Evolutionary conservation across 35 echinoderm and acorn worm species (phyloP).

Genomic region (Strongylocentrotus purpuratus): DNA sequence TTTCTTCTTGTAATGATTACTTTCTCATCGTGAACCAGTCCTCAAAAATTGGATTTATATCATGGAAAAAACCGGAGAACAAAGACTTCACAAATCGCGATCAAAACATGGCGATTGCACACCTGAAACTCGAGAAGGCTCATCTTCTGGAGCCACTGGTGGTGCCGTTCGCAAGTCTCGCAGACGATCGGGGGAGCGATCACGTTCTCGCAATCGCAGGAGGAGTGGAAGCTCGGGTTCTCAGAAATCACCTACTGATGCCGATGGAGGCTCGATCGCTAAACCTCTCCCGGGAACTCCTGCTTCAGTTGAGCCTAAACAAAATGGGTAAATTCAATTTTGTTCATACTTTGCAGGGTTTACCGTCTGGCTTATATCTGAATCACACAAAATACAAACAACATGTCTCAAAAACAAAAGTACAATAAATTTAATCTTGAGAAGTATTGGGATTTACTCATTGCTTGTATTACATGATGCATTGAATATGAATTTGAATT

Average conservation of each 20-base stretch:
- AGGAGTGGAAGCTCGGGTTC: slow-evolving; percentile 2
- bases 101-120: slow-evolving; percentile 22
- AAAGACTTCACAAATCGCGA: slow-evolving; percentile 24
- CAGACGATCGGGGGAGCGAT: not conserved
- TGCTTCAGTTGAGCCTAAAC: not conserved
- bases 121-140: not conserved
- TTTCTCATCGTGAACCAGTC: not conserved
- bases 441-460: too few species aligned
- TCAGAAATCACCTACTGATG: not conserved
- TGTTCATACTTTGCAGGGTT: too few species aligned
- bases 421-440: too few species aligned
- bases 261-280: not conserved
- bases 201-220: slow-evolving; percentile 24
- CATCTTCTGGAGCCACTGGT: not conserved
- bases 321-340: not conserved
- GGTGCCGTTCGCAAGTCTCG: slow-evolving; percentile 23
- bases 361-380: too few species aligned
- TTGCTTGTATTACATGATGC: too few species aligned
- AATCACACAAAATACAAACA: too few species aligned
- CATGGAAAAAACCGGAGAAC: slow-evolving; percentile 13
- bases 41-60: slow-evolving; percentile 5
- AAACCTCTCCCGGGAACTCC: not conserved
- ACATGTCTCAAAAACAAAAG: too few species aligned
- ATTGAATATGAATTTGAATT: too few species aligned
- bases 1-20: not conserved